Conservation (phyloP, 2,113 vertebrate species). For the Abramis brama region DNA sequence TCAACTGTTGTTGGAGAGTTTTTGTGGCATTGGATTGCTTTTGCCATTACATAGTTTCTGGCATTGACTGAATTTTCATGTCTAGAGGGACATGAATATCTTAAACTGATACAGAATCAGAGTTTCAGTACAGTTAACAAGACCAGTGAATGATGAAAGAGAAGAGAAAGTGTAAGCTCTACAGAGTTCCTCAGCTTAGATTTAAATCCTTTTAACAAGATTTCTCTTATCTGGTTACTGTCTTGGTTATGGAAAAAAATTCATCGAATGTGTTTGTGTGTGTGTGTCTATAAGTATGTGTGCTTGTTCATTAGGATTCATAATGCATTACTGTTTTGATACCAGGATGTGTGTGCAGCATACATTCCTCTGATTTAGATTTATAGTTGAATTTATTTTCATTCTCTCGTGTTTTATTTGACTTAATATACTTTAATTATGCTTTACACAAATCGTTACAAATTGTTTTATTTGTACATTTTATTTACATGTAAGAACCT, state of each 20-base stretch:
- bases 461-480: background rate
- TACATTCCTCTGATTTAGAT: background rate
- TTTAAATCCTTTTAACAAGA: constrained; percentile 78
- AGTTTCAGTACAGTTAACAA: background rate
- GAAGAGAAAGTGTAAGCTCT: constrained; percentile 55
- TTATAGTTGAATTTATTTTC: background rate
- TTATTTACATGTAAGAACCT: background rate
- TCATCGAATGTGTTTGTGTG: constrained; percentile 45
- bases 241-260: constrained; percentile 57
- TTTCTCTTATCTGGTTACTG: constrained; percentile 69
- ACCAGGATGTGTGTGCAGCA: background rate
- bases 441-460: background rate
- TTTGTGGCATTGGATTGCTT: background rate
- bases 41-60: background rate
- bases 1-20: background rate
- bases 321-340: constrained; percentile 1
- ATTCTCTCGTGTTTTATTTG: background rate
- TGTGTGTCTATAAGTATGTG: constrained; percentile 44
- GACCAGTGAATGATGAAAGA: background rate
- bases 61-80: background rate
- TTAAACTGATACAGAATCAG: background rate
- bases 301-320: constrained; percentile 15
- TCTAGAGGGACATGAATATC: background rate
- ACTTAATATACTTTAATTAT: background rate
- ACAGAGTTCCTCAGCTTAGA: constrained; percentile 68